Evolutionary conservation across 1,140 invertebrate genomes (phyloP), one percentile per base, ranked within the genome.

Genomic region (Ruditapes philippinarum): DNA sequence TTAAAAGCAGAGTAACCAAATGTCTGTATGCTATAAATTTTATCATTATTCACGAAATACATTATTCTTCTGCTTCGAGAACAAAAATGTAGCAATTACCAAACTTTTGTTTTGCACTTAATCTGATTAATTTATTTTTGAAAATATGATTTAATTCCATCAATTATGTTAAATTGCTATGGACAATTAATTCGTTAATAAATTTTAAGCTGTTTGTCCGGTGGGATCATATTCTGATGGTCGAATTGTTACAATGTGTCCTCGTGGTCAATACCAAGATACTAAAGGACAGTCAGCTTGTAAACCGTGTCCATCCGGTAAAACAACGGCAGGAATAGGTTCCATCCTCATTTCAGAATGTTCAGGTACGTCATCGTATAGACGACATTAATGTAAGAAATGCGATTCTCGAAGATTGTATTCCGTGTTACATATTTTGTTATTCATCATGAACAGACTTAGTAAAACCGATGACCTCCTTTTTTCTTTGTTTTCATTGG

Each of bases 221-320:
- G 57, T 40, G 2, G 80, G 80, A 0, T 68, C 80, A 3, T 83
- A 83, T 51, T 83, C 80, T 60, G 60, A 83, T 45, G 80, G 80
- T 7, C 2, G 17, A 68, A 65, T 36, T 7, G 40, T 83, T 2
- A 83, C 60, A n/a, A 25, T 83, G 62, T 83, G 80, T 45, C 80
- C 80, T 31, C 33, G 3, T 19, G 80, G 80, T 11, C 57, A 83
- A 40, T 83, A 68, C n/a, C 80, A 83, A 62, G 80, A 83, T 25
- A 42, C 1, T 33, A 83, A 28, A 68, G 60, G 38, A 17, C 60
- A 83, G 60, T 42, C 80, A 1, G 14, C 4, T 14, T 83, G 80
- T 38, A 65, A 83, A 31, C 65, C 25, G 22, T 83, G 80, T 22
- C 80, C 60, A 42, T 0, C 5, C 5, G 80, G 80, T 25, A 65